Conservation (phyloP, 2,113 vertebrate genomes). For the Syrmaticus mikado region DNA sequence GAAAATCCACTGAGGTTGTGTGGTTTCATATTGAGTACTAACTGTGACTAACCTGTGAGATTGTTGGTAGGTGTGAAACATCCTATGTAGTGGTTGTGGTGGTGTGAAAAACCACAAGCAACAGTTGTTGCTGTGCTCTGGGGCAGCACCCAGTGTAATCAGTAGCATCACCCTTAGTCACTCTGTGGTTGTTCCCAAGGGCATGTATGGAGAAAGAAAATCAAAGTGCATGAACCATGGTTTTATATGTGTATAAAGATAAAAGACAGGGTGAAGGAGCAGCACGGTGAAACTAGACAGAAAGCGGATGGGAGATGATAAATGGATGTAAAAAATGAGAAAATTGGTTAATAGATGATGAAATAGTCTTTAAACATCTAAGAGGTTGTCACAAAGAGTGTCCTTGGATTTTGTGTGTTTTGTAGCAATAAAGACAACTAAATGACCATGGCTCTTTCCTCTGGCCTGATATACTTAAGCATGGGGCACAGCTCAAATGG, state of each 20-base stretch:
- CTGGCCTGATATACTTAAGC: background rate
- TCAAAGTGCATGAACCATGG: background rate
- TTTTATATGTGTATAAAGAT: background rate
- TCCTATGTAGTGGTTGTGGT: background rate
- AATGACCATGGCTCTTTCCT: background rate
- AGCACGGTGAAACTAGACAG: background rate
- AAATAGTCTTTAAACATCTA: background rate
- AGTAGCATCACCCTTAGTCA: background rate
- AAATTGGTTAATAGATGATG: background rate
- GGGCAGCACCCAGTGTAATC: background rate
- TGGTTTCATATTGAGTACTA: background rate
- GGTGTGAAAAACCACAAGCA: background rate
- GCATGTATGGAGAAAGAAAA: background rate
- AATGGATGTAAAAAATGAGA: background rate
- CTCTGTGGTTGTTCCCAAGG: background rate
- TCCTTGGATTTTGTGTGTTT: background rate
- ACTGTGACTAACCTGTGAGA: background rate
- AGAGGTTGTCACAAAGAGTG: background rate
- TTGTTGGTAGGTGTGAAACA: background rate
- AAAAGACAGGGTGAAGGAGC: background rate
- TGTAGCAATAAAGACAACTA: background rate
- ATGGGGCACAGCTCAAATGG: background rate
- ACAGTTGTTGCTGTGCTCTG: rapidly evolving
- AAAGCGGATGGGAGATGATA: background rate
- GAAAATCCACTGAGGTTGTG: background rate